A percentile compares a stretch with the other conserved stretches of the same genome.
Evolutionary conservation across 2,113 vertebrate genomes (phyloP).

Genomic region (Phrynosoma platyrhinos): DNA sequence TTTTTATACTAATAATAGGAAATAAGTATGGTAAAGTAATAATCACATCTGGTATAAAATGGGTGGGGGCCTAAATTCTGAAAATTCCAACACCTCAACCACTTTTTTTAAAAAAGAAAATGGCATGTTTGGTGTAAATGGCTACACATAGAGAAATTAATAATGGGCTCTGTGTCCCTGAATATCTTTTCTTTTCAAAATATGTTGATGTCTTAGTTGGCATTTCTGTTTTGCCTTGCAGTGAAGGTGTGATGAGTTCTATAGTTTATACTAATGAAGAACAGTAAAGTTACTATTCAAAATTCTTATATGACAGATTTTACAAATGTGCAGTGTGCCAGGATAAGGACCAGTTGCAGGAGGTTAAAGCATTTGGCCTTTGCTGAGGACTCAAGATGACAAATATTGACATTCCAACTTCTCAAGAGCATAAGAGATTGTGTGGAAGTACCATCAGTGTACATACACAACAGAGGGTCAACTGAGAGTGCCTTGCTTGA

Average conservation of each 20-base stretch:
- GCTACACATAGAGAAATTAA: neutral
- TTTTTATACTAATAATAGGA: neutral
- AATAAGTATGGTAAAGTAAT: neutral
- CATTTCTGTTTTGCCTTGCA: neutral
- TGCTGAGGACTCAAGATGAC: neutral
- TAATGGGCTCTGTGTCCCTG: neutral
- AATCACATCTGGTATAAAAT: neutral
- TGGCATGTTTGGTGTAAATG: neutral
- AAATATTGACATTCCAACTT: too few species aligned
- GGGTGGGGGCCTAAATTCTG: neutral
- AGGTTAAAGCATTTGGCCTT: neutral
- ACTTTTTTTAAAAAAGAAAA: too few species aligned
- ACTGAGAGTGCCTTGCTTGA: neutral
- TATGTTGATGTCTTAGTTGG: neutral
- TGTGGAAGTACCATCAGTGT: too few species aligned
- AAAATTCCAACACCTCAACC: neutral
- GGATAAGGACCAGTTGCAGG: neutral
- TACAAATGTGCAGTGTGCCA: neutral
- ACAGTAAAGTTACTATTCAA: neutral
- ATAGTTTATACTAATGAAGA: neutral
- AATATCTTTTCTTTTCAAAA: neutral
- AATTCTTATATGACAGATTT: neutral
- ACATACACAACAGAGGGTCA: too few species aligned
- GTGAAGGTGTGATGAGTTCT: neutral
- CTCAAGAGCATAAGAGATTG: too few species aligned